phyloP scores from a whole-genome alignment of 2,888 invertebrate genomes.

The Papilio elwesi region DNA sequence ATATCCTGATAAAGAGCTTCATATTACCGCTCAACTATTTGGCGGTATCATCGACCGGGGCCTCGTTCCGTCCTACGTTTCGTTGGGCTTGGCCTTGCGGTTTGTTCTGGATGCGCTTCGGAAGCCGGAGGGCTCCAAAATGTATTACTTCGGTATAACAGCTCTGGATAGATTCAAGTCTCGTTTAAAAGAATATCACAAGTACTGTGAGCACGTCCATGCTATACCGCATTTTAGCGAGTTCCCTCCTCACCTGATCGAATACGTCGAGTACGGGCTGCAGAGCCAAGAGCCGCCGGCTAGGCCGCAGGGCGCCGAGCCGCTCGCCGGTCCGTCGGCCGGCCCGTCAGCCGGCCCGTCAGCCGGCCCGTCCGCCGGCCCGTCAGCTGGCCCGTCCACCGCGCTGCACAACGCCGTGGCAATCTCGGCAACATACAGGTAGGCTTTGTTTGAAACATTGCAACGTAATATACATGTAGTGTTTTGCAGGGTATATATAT shows the following conservation, averaged over 20 bases:
- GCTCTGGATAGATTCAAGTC: slow-evolving; percentile 95
- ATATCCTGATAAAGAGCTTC: slow-evolving; percentile 96
- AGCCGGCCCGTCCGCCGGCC: too few species aligned
- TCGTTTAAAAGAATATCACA: slow-evolving; percentile 94
- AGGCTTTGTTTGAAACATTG: too few species aligned
- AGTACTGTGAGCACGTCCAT: slow-evolving; percentile 95
- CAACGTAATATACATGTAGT: too few species aligned
- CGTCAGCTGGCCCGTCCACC: slow-evolving; percentile 67
- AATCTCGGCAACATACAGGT: too few species aligned
- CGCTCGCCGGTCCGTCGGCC: slow-evolving; percentile 78
- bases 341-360: slow-evolving; percentile 74
- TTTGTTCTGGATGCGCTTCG: slow-evolving; percentile 94
- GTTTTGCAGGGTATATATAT: too few species aligned
- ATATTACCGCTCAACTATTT: slow-evolving; percentile 96
- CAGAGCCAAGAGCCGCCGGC: slow-evolving; percentile 92
- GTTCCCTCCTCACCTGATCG: slow-evolving; percentile 95
- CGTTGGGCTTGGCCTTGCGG: slow-evolving; percentile 91
- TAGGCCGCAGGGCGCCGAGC: slow-evolving; percentile 87
- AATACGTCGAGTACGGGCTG: slow-evolving; percentile 95
- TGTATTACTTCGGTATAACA: slow-evolving; percentile 96
- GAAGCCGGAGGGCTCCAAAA: slow-evolving; percentile 92
- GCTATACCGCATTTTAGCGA: slow-evolving; percentile 96
- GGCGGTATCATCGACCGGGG: slow-evolving; percentile 96
- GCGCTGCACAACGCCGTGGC: too few species aligned
- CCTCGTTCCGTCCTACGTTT: slow-evolving; percentile 90